A percentile compares a stretch with the other conserved stretches of the same genome.
phyloP scores from a whole-genome alignment of 2,888 invertebrate genomes.

The Crioceris asparagi region DNA sequence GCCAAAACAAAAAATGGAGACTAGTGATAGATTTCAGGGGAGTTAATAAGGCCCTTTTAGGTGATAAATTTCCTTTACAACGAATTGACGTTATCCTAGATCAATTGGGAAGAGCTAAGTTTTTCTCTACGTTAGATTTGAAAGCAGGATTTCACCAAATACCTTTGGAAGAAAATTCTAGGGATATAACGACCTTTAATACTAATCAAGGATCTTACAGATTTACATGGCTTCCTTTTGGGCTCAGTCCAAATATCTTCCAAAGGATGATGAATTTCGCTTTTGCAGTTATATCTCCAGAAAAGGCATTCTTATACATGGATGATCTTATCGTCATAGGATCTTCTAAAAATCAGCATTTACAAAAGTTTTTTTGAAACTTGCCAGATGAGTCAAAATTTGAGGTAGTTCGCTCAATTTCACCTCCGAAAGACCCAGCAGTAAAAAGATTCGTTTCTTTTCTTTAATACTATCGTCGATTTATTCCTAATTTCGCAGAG shows the following conservation, averaged over 20 bases:
- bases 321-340: slow-evolving; percentile 21
- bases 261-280: slow-evolving; percentile 21
- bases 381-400: no score
- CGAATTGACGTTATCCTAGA: slow-evolving; percentile 17
- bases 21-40: slow-evolving; percentile 15
- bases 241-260: slow-evolving; percentile 20
- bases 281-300: slow-evolving; percentile 17
- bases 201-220: slow-evolving; percentile 14
- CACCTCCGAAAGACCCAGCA: no score
- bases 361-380: no score
- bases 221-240: slow-evolving; percentile 19
- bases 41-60: slow-evolving; percentile 14
- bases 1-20: slow-evolving; percentile 11
- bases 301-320: slow-evolving; percentile 20
- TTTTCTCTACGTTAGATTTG: slow-evolving; percentile 16
- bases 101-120: slow-evolving; percentile 15
- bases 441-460: no score
- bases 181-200: slow-evolving; percentile 17
- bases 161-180: slow-evolving; percentile 9
- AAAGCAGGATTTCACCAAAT: slow-evolving; percentile 16
- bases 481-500: no score
- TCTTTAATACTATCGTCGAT: no score
- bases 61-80: slow-evolving; percentile 16
- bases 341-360: slow-evolving; percentile 17
- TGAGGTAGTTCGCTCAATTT: no score